phyloP scores from a whole-genome alignment of 2,113 vertebrate species.

The Heteronetta atricapilla region DNA sequence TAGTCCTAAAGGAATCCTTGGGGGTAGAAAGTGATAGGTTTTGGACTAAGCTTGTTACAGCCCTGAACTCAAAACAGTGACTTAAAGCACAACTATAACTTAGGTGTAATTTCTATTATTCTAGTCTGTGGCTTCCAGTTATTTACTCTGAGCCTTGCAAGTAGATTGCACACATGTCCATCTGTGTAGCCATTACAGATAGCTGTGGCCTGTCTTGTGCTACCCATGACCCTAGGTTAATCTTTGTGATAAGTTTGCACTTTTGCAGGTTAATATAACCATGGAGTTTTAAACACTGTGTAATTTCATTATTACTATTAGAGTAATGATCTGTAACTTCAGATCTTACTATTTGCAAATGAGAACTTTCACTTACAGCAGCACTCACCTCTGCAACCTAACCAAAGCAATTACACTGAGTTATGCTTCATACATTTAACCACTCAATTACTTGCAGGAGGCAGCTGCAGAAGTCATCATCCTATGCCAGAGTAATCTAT shows the following conservation, averaged over 20 bases:
- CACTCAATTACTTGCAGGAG: not conserved
- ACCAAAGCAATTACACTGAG: not conserved
- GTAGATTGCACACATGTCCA: fast-evolving
- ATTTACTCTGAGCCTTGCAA: not conserved
- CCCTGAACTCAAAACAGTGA: not conserved
- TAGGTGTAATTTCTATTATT: not conserved
- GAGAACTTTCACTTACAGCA: not conserved
- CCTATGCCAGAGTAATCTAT: not conserved
- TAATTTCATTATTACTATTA: not conserved
- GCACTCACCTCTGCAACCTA: not conserved
- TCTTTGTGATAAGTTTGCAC: not conserved
- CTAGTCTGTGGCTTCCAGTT: not conserved
- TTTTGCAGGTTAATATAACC: not conserved
- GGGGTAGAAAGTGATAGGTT: not conserved
- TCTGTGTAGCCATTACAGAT: no score
- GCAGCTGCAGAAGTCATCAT: not conserved
- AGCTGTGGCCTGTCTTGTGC: not conserved
- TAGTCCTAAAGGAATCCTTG: not conserved
- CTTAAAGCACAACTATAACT: not conserved
- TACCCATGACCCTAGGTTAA: not conserved
- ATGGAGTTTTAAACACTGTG: not conserved
- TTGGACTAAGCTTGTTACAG: not conserved
- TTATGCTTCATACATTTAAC: not conserved
- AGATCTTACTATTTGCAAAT: not conserved
- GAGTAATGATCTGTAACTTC: not conserved